Percentiles rank a stretch among this genome's conserved stretches.
Evolutionary conservation across 2,888 invertebrate genomes (phyloP).

Genomic region (Epinotia bilunana): DNA sequence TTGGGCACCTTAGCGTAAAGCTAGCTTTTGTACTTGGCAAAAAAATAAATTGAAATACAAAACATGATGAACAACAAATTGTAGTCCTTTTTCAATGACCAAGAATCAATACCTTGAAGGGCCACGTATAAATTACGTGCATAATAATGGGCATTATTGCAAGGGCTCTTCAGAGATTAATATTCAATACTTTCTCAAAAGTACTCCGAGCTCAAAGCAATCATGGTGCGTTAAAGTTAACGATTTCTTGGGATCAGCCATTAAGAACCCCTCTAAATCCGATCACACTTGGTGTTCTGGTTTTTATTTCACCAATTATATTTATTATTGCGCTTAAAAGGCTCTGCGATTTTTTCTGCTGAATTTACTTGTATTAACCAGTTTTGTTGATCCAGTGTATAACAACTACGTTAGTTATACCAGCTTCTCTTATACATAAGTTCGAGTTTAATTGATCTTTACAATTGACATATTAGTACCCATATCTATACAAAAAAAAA

Average conservation of each 20-base stretch:
- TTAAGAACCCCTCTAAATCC: slow-evolving; percentile 34
- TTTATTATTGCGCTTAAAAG: not conserved
- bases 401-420: not conserved
- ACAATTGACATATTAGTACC: too few relatives aligned
- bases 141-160: slow-evolving; percentile 50
- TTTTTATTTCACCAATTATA: slow-evolving; percentile 29
- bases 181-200: slow-evolving; percentile 52
- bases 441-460: not conserved
- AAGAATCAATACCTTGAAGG: not conserved
- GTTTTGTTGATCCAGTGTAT: not conserved
- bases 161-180: slow-evolving; percentile 48
- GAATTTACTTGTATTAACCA: not conserved
- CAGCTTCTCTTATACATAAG: not conserved
- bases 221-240: slow-evolving; percentile 49
- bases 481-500: too few relatives aligned
- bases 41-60: not conserved
- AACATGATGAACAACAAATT: not conserved
- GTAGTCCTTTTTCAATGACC: not conserved
- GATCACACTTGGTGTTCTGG: slow-evolving; percentile 18
- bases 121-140: not conserved
- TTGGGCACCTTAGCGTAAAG: too few relatives aligned
- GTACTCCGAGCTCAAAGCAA: slow-evolving; percentile 46
- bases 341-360: not conserved
- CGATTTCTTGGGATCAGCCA: slow-evolving; percentile 27
- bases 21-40: too few relatives aligned